Conservation (phyloP, 2,888 invertebrate species). For the Nephrotoma guestfalica region DNA sequence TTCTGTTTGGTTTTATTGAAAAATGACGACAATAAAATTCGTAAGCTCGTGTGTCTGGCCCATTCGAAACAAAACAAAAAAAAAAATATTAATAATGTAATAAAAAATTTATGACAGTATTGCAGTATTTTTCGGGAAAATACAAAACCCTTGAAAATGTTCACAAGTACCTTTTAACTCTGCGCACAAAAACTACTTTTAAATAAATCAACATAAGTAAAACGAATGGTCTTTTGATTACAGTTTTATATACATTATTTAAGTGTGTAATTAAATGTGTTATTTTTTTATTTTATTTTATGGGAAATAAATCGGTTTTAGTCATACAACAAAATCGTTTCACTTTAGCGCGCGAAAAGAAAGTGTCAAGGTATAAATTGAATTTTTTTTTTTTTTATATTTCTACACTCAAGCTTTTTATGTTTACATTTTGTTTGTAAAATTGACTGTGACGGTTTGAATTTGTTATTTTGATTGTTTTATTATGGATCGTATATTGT, state of each 20-base stretch:
- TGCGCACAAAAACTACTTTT: background rate
- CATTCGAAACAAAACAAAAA: background rate
- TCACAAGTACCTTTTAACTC: background rate
- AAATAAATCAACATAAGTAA: conserved; percentile 9
- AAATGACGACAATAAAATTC: background rate
- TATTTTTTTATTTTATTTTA: conserved; percentile 7
- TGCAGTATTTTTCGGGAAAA: background rate
- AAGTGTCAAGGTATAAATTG: background rate
- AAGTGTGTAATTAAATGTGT: conserved; percentile 5
- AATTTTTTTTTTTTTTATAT: background rate
- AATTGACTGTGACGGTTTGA: background rate
- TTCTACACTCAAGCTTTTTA: background rate
- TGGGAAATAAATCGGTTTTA: conserved; percentile 5
- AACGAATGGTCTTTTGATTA: conserved; percentile 15
- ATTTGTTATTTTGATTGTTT: background rate
- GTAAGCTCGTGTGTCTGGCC: background rate
- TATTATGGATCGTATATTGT: background rate
- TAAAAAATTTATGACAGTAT: background rate
- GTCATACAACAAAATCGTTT: background rate
- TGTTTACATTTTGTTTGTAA: background rate
- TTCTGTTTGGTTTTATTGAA: background rate
- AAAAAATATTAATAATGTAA: background rate
- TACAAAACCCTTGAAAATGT: background rate
- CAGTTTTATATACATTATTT: conserved; percentile 9
- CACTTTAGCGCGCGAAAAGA: background rate